Evolutionary conservation across 2,113 vertebrate species (phyloP).

Genomic region (Falcunculus frontatus): DNA sequence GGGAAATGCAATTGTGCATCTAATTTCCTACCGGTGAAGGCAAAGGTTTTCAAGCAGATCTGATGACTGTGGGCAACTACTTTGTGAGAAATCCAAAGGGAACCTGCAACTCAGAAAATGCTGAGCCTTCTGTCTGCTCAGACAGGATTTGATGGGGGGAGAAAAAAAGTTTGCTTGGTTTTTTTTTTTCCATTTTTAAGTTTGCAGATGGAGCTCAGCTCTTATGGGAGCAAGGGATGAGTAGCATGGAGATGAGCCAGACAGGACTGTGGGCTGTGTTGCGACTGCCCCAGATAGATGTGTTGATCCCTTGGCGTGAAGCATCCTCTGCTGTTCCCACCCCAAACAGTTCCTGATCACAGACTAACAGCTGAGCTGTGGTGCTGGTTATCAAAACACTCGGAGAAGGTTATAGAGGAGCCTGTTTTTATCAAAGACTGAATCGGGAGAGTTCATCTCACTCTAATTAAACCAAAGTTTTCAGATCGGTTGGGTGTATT

Average conservation of each 20-base stretch:
- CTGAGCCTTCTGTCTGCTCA: conserved; percentile 16
- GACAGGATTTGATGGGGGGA: neutral
- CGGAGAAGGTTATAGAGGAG: neutral
- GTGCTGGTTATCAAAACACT: neutral
- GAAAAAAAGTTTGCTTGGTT: neutral
- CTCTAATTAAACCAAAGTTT: neutral
- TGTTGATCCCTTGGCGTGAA: conserved; percentile 39
- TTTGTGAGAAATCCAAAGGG: neutral
- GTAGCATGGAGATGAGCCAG: conserved; percentile 17
- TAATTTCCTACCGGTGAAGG: neutral
- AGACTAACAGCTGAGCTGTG: conserved; percentile 20
- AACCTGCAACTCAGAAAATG: neutral
- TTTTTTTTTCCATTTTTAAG: neutral
- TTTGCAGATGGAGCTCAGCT: conserved; percentile 35
- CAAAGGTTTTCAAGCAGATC: conserved; percentile 9
- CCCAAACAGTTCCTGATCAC: conserved; percentile 19
- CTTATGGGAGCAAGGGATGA: neutral
- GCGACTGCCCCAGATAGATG: conserved; percentile 55
- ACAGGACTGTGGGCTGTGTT: conserved; percentile 50
- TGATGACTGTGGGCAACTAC: neutral
- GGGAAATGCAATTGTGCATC: neutral
- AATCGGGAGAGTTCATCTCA: neutral
- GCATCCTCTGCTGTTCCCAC: conserved; percentile 23
- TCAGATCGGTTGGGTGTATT: neutral
- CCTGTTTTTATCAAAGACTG: neutral